phyloP scores from a whole-genome alignment of 2,888 invertebrate genomes.

The Philopedon plagiatum region DNA sequence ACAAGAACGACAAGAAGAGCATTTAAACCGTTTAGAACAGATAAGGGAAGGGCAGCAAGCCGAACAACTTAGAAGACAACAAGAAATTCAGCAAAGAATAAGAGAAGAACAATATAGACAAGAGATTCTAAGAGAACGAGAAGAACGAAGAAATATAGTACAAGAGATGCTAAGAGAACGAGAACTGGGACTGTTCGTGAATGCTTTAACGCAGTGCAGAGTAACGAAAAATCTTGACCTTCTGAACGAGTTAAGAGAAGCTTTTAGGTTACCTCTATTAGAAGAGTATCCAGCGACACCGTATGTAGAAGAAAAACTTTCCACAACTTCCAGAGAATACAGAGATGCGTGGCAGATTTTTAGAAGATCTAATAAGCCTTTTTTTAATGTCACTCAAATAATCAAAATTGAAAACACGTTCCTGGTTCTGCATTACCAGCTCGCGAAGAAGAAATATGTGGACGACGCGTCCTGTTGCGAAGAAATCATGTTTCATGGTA shows the following conservation, averaged over 20 bases:
- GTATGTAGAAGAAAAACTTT: neutral
- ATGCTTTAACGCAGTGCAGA: neutral
- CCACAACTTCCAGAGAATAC: neutral
- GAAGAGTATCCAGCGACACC: neutral
- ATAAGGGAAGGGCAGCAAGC: no score
- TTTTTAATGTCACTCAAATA: constrained; percentile 24
- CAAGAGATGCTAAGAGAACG: neutral
- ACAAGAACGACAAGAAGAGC: no score
- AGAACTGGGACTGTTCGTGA: neutral
- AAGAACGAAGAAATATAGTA: neutral
- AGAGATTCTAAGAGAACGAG: neutral
- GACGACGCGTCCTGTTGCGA: neutral
- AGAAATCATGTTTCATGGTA: constrained; percentile 43
- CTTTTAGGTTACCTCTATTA: neutral
- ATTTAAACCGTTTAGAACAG: no score
- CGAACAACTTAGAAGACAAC: no score
- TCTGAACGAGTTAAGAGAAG: neutral
- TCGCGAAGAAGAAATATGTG: constrained; percentile 15
- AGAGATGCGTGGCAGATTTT: neutral
- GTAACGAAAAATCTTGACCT: neutral
- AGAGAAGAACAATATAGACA: neutral
- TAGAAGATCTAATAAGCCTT: neutral
- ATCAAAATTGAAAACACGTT: constrained; percentile 42
- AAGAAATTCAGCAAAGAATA: no score
- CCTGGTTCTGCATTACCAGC: constrained; percentile 38